Evolutionary conservation across 2,797 vertebrate species (phyloP).

Genomic region (Manis pentadactyla): DNA sequence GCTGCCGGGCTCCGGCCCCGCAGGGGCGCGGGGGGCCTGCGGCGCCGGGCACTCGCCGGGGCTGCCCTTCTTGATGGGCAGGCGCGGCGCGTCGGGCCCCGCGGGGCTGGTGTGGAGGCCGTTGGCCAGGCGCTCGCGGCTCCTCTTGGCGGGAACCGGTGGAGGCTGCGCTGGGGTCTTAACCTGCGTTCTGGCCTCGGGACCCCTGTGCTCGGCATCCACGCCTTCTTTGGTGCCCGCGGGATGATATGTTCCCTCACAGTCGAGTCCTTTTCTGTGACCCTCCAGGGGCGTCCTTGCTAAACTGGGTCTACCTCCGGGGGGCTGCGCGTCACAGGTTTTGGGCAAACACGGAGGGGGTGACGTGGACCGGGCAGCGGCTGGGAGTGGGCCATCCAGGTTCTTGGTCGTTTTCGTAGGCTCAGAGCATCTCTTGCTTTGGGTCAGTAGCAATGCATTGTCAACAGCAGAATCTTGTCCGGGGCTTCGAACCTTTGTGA

Average conservation of each 20-base stretch:
- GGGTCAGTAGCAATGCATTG: slow-evolving; percentile 76
- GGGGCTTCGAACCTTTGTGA: neutral
- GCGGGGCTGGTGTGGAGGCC: slow-evolving; percentile 89
- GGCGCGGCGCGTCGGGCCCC: slow-evolving; percentile 84
- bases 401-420: slow-evolving; percentile 81
- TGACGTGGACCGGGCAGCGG: slow-evolving; percentile 5
- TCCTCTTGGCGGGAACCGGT: slow-evolving; percentile 97
- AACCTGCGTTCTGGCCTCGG: slow-evolving; percentile 88
- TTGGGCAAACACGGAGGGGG: slow-evolving; percentile 64
- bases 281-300: slow-evolving; percentile 84
- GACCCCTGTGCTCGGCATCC: slow-evolving; percentile 80
- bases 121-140: slow-evolving; percentile 94
- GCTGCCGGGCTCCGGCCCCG: slow-evolving; percentile 86
- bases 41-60: slow-evolving; percentile 80
- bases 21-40: slow-evolving; percentile 74
- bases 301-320: slow-evolving; percentile 70
- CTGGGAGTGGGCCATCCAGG: slow-evolving; percentile 36
- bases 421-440: slow-evolving; percentile 80
- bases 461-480: slow-evolving; percentile 28
- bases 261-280: slow-evolving; percentile 80
- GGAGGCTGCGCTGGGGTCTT: slow-evolving; percentile 96
- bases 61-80: slow-evolving; percentile 84
- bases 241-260: slow-evolving; percentile 76
- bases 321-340: slow-evolving; percentile 78
- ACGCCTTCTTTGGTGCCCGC: slow-evolving; percentile 82